Conservation (phyloP, 2,888 invertebrate species). For the Drosophila melanosoma region DNA sequence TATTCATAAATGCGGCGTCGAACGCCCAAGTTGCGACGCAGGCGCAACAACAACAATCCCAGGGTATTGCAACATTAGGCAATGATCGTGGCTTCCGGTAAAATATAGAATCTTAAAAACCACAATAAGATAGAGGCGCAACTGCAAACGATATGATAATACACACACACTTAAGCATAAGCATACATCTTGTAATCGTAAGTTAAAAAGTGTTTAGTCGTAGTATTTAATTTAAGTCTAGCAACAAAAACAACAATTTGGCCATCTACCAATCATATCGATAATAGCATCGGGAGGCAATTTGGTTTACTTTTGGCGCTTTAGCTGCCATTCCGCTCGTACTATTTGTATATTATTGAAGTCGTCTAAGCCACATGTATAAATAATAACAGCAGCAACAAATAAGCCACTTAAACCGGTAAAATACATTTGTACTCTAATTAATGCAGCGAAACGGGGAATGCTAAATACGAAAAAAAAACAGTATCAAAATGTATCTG, state of each 20-base stretch:
- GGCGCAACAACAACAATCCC: slow-evolving; percentile 43
- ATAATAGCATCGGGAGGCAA: slow-evolving; percentile 36
- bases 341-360: slow-evolving; percentile 20
- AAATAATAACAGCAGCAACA: background rate
- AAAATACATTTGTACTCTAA: slow-evolving; percentile 6
- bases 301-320: slow-evolving; percentile 4
- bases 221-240: slow-evolving; percentile 26
- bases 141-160: slow-evolving; percentile 25
- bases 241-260: slow-evolving; percentile 2
- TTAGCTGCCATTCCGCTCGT: slow-evolving; percentile 10
- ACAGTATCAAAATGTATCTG: background rate
- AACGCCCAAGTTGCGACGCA: slow-evolving; percentile 47
- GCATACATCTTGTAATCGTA: slow-evolving; percentile 17
- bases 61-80: slow-evolving; percentile 51
- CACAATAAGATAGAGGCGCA: slow-evolving; percentile 9
- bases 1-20: slow-evolving; percentile 52
- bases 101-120: slow-evolving; percentile 23
- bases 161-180: slow-evolving; percentile 10
- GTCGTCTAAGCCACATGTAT: slow-evolving; percentile 20
- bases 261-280: slow-evolving; percentile 29
- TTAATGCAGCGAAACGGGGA: slow-evolving; percentile 20
- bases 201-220: slow-evolving; percentile 24
- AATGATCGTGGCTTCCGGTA: slow-evolving; percentile 68
- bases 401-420: background rate
- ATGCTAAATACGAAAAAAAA: background rate